These are phyloP conservation scores for Protodeltote pygarga DNA, from an alignment of 2,888 invertebrate genomes.

Conservation along the genomic window DNA sequence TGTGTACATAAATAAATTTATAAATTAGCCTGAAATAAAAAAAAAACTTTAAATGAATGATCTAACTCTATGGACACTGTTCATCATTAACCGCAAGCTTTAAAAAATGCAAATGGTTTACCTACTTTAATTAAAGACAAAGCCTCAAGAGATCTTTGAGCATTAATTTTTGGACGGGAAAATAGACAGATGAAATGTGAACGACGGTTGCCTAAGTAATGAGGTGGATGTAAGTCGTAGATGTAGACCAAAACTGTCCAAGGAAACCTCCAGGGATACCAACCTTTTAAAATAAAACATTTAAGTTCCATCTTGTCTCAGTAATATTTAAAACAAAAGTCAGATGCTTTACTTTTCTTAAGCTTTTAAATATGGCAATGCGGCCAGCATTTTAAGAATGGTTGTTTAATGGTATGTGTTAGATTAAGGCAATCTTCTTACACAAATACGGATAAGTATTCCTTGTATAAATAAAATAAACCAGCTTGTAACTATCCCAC, in stretches of 20 bases:
- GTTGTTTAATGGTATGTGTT: no score
- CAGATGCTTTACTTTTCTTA: no score
- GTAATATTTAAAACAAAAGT: background rate
- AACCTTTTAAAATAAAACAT: slow-evolving; percentile 12
- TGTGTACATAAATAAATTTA: no score
- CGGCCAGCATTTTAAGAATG: no score
- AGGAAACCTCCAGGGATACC: slow-evolving; percentile 21
- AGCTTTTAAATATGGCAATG: background rate
- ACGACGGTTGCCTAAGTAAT: slow-evolving; percentile 39
- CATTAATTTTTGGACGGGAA: slow-evolving; percentile 35
- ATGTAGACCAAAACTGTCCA: slow-evolving; percentile 23
- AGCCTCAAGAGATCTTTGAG: slow-evolving; percentile 26
- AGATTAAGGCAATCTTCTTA: no score
- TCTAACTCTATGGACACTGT: no score
- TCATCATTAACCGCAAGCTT: background rate
- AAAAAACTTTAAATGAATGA: no score
- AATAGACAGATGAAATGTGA: slow-evolving; percentile 31
- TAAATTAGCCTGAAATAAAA: no score
- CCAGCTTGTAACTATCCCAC: no score
- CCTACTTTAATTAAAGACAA: slow-evolving; percentile 23
- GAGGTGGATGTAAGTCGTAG: slow-evolving; percentile 24
- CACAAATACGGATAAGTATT: no score
- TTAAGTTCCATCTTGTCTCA: background rate
- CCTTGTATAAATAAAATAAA: no score
- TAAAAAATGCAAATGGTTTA: slow-evolving; percentile 16